phyloP scores from a whole-genome alignment of 2,797 vertebrate genomes.

The Neosalanx taihuensis region DNA sequence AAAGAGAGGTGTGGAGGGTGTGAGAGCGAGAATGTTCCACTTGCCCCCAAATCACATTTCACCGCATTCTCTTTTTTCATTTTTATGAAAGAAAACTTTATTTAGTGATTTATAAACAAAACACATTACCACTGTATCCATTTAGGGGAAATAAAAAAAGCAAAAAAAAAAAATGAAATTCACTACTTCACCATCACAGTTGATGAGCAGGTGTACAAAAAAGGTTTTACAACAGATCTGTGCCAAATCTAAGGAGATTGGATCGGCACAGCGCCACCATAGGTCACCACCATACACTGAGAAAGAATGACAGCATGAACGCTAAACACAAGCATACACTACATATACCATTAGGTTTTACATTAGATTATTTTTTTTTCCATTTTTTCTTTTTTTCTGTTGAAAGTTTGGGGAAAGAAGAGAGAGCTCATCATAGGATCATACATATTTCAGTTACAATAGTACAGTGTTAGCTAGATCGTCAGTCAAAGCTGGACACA shows the following conservation, averaged over 20 bases:
- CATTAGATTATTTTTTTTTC: slow-evolving; percentile 53
- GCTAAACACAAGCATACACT: slow-evolving; percentile 98
- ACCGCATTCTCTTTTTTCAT: slow-evolving; percentile 58
- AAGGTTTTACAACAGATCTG: slow-evolving; percentile 80
- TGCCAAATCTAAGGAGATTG: slow-evolving; percentile 75
- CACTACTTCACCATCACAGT: slow-evolving; percentile 93
- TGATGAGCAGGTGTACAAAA: slow-evolving; percentile 89
- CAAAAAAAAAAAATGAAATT: slow-evolving; percentile 74
- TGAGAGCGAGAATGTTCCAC: neutral
- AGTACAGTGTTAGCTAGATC: slow-evolving; percentile 89
- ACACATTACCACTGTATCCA: slow-evolving; percentile 81
- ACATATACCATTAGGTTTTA: slow-evolving; percentile 78
- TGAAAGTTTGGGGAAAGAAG: slow-evolving; percentile 65
- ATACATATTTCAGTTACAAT: slow-evolving; percentile 96
- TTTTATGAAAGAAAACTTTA: slow-evolving; percentile 99
- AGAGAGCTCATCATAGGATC: slow-evolving; percentile 85
- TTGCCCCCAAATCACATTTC: slow-evolving; percentile 18
- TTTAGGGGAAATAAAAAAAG: slow-evolving; percentile 70
- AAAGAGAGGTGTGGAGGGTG: neutral
- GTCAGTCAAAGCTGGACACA: slow-evolving; percentile 87
- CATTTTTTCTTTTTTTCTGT: slow-evolving; percentile 52
- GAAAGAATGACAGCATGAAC: slow-evolving; percentile 90
- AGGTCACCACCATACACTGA: slow-evolving; percentile 79
- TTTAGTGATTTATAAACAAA: slow-evolving; percentile 97
- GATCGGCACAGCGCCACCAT: slow-evolving; percentile 85